Conservation (phyloP, 2,888 invertebrate species). For the Acronicta leporina region DNA sequence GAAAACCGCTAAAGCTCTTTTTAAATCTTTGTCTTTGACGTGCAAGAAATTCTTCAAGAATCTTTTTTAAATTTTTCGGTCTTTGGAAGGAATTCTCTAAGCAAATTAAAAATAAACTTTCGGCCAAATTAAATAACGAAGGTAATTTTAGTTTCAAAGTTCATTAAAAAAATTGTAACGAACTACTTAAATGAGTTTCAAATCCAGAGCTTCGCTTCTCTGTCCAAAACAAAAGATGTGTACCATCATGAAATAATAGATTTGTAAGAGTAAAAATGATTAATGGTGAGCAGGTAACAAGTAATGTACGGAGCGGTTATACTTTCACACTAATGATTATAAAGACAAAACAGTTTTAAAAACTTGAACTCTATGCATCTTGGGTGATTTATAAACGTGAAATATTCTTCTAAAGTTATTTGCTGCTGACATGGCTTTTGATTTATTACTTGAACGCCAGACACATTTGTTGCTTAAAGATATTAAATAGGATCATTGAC, state of each 20-base stretch:
- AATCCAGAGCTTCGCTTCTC: conserved; percentile 20
- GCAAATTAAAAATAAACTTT: conserved; percentile 3
- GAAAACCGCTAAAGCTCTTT: too few species aligned
- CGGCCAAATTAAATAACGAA: conserved; percentile 27
- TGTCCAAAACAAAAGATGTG: conserved; percentile 40
- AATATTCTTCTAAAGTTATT: conserved; percentile 24
- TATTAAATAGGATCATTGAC: conserved; percentile 1
- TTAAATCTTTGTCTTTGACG: too few species aligned
- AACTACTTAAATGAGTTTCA: conserved; percentile 34
- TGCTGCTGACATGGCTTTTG: conserved; percentile 32
- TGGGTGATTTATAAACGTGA: conserved; percentile 50
- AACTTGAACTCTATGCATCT: conserved; percentile 51
- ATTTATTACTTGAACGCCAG: conserved; percentile 18
- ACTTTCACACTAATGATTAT: conserved; percentile 59
- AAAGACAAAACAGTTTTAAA: conserved; percentile 56
- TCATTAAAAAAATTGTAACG: conserved; percentile 29
- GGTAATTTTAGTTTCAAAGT: conserved; percentile 11
- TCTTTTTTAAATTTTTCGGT: not conserved
- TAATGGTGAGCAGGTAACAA: conserved; percentile 48
- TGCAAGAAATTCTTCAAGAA: too few species aligned
- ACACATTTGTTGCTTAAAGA: not conserved
- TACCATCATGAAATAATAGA: conserved; percentile 49
- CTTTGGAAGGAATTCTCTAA: too few species aligned
- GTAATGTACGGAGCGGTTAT: conserved; percentile 45
- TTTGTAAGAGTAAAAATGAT: conserved; percentile 54